Conservation (phyloP, 2,113 vertebrate species). For the Callocephalon fimbriatum region DNA sequence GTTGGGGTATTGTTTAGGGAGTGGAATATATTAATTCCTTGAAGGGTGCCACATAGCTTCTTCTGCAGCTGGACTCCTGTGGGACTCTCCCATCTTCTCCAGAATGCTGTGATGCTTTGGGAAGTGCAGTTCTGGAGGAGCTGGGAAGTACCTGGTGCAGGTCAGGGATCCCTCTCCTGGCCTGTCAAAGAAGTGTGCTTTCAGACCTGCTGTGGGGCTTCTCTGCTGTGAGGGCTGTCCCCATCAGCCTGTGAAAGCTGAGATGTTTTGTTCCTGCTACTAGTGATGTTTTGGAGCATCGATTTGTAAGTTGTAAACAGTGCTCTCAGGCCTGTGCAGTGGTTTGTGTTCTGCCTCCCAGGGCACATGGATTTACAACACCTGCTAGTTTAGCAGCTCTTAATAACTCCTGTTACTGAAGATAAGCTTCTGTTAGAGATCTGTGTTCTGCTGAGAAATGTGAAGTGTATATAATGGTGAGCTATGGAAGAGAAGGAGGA, state of each 20-base stretch:
- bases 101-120: not conserved
- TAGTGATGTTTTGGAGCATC: not conserved
- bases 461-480: not conserved
- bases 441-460: not conserved
- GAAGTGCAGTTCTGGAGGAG: not conserved
- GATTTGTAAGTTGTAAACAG: not conserved
- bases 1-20: not conserved
- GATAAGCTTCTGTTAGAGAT: not conserved
- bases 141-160: accelerated
- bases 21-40: not conserved
- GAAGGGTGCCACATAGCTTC: not conserved
- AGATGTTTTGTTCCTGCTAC: not conserved
- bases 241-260: not conserved
- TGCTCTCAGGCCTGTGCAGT: not conserved
- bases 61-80: not conserved
- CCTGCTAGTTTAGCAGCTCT: not conserved
- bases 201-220: not conserved
- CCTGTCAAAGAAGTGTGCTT: not conserved
- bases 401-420: not conserved
- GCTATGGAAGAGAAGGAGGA: not conserved
- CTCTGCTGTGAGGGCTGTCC: not conserved
- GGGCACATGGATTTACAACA: not conserved
- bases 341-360: not conserved
- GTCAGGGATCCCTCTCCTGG: not conserved
- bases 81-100: not conserved